Conservation (phyloP, 2,113 vertebrate species). For the Hypocryptadius cinnamomeus region DNA sequence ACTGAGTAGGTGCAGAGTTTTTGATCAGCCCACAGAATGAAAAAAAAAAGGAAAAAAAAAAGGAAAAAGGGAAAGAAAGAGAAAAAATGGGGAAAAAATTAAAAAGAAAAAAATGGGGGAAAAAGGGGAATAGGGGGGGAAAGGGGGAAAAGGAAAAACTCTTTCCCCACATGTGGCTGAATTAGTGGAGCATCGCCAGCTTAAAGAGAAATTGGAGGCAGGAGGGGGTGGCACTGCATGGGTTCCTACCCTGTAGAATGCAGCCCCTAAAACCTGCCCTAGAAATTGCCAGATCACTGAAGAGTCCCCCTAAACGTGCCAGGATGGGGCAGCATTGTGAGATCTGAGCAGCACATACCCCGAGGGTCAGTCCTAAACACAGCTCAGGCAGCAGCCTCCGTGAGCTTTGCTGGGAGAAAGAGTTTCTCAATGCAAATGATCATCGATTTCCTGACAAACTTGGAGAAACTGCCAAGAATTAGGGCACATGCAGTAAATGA, state of each 20-base stretch:
- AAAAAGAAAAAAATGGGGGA: no score
- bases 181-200: not conserved
- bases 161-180: not conserved
- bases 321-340: not conserved
- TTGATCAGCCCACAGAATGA: not conserved
- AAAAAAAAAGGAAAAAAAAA: not conserved
- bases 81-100: not conserved
- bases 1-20: not conserved
- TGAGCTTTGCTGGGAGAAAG: not conserved
- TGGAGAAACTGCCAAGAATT: not conserved
- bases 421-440: slow-evolving; percentile 12
- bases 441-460: slow-evolving; percentile 4
- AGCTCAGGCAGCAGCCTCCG: not conserved
- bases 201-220: not conserved
- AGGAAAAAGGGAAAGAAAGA: not conserved
- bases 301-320: not conserved
- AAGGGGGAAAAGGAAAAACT: not conserved
- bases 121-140: not conserved
- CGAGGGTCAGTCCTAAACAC: not conserved
- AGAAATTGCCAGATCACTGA: not conserved
- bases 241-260: fast-evolving
- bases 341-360: not conserved
- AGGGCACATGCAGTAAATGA: not conserved
- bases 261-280: not conserved
- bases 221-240: no score